Conservation (phyloP, 30 jellyfish, hydroid and myxozoan species). For the Aurelia coerulea region DNA sequence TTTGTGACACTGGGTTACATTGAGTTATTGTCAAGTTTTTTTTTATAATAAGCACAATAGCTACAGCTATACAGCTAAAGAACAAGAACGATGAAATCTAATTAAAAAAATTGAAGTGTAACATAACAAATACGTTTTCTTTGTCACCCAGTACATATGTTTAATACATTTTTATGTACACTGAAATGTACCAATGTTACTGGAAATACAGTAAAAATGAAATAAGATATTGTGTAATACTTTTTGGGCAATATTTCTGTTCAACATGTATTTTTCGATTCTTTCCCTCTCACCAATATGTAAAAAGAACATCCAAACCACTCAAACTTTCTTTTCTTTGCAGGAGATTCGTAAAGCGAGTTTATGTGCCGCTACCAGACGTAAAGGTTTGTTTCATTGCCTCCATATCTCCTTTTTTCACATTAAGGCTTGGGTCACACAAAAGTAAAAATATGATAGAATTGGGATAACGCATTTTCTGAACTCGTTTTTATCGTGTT, state of each 20-base stretch:
- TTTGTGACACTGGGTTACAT: neutral
- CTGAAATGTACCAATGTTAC: no score
- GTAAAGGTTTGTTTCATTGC: conserved; percentile 43
- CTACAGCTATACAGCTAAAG: neutral
- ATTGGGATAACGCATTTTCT: neutral
- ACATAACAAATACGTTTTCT: no score
- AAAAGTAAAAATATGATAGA: neutral
- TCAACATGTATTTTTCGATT: no score
- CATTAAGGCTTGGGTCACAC: neutral
- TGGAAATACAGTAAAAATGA: no score
- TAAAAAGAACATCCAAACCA: no score
- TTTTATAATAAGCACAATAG: no score
- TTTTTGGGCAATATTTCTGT: no score
- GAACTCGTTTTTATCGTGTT: neutral
- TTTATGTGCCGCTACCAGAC: conserved; percentile 94
- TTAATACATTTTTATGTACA: no score
- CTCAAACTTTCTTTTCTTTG: neutral
- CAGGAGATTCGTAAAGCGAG: conserved; percentile 93
- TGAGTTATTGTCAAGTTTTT: neutral
- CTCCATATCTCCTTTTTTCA: neutral
- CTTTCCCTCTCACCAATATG: no score
- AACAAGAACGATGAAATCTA: no score
- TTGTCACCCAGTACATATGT: neutral
- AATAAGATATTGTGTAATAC: no score
- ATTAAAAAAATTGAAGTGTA: no score